Conservation (phyloP, 2,113 vertebrate species). For the Gymnarchus niloticus region DNA sequence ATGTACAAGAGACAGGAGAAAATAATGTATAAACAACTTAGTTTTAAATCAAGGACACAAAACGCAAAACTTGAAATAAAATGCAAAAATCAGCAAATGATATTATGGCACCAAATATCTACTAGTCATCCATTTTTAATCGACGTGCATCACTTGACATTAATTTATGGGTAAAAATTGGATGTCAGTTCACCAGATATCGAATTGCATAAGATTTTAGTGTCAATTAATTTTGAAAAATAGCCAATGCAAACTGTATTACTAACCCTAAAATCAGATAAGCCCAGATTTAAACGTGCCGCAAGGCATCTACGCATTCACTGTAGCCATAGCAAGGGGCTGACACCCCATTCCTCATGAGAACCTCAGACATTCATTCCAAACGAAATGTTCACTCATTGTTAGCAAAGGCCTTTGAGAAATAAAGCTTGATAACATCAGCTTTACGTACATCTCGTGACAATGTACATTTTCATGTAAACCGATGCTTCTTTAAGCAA, state of each 20-base stretch:
- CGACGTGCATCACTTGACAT: not conserved
- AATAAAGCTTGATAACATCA: slow-evolving; percentile 4
- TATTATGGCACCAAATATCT: not conserved
- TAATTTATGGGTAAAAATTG: not conserved
- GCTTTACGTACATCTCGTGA: not conserved
- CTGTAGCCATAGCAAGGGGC: not conserved
- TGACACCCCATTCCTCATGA: not conserved
- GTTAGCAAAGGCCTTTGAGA: not conserved
- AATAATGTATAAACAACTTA: not conserved
- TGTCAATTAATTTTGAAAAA: slow-evolving; percentile 10
- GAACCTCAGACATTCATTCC: not conserved
- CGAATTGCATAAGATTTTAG: not conserved
- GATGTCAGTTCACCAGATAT: not conserved
- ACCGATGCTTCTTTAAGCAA: not conserved
- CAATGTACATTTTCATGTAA: not conserved
- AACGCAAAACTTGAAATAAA: not conserved
- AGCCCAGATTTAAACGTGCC: not conserved
- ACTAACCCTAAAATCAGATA: not conserved
- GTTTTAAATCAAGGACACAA: not conserved
- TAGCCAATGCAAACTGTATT: not conserved
- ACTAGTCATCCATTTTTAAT: not conserved
- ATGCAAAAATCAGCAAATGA: not conserved
- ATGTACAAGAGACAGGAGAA: not conserved
- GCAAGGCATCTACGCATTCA: not conserved
- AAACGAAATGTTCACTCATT: not conserved